phyloP scores from a whole-genome alignment of 2,888 invertebrate genomes.

The Aelia acuminata region DNA sequence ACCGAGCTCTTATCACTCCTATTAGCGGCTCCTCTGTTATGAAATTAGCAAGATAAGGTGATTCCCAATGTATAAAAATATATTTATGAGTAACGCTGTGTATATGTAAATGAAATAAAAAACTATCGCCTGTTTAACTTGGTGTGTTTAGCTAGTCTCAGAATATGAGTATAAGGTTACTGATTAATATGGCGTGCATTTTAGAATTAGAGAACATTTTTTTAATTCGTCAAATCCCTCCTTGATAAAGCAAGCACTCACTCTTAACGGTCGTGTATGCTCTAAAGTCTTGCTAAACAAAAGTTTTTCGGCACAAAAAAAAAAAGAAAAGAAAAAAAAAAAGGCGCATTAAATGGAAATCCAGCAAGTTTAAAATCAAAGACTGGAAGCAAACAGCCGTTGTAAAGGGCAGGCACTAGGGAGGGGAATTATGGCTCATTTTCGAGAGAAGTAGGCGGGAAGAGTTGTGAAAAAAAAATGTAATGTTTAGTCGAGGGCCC shows the following conservation, averaged over 20 bases:
- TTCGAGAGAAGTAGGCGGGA: conserved; percentile 31
- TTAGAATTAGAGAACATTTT: too few species aligned
- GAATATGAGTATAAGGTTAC: too few species aligned
- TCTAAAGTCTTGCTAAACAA: background rate
- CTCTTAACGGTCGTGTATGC: background rate
- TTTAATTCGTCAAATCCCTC: too few species aligned
- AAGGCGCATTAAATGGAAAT: conserved; percentile 24
- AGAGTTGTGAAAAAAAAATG: conserved; percentile 46
- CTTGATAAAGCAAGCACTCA: too few species aligned
- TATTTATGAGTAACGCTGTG: too few species aligned
- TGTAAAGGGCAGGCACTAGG: conserved; percentile 35
- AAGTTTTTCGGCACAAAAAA: conserved; percentile 13
- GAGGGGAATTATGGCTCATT: conserved; percentile 46
- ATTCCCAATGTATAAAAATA: too few species aligned
- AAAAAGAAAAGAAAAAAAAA: conserved; percentile 45
- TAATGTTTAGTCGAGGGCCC: conserved; percentile 38
- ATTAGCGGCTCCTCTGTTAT: background rate
- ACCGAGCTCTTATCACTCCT: background rate
- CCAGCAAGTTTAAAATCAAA: conserved; percentile 37
- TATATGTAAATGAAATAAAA: too few species aligned
- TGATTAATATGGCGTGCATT: too few species aligned
- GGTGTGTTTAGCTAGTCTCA: too few species aligned
- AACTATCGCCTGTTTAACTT: too few species aligned
- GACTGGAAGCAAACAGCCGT: conserved; percentile 38
- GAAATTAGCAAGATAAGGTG: too few species aligned